Base-by-base conservation (phyloP, 37 sponge, comb jelly and placozoan genomes). In the Ephydatia muelleri region DNA sequence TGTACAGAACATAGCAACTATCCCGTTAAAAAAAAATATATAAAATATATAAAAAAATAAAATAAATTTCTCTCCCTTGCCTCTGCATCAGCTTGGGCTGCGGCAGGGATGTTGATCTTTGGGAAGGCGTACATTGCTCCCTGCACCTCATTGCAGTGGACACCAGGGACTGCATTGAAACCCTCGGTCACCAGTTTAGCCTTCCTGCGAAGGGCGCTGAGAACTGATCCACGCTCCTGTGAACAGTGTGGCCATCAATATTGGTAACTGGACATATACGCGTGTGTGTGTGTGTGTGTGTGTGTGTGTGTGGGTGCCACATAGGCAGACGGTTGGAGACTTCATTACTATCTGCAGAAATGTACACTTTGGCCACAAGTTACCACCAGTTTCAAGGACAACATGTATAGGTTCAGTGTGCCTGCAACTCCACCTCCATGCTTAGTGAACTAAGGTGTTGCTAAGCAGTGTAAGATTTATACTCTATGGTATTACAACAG, bases 81-180 rank as follows among this genome's bases (percentile, higher is more conserved):
- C 84, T 88, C 64, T 28, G 93, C 93, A 69, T 82, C 88, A 35
- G 72, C 83, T 68, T 72, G 19, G 22, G 97, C 99, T 26, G 73
- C 86, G 68, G 88, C 82, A 38, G 99, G 99, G 11, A 98, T 85
- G 0, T 80, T 88, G 12, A 98, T 80, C 38, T 77, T 75, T 22
- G 99, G 99, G 86, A 94, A 98, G 38, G 99, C 99, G 73, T 98
- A 98, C 99, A 98, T 96, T 5, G 99, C 95, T 26, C 99, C 99
- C 67, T 94, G 87, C 40, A 98, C 93, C 38, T 83, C 79, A 66
- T 96, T 96, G 70, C 97, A 96, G 14, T 23, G 32, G 25, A 96
- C 81, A 6, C 97, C 97, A 32, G 85, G 81, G 35, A 98, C 91
- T 8, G 33, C 70, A 65, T 94, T 94, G 37, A 98, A 66, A 22